A percentile compares a stretch with the other conserved stretches of the same genome.
Evolutionary conservation across 2,888 invertebrate genomes (phyloP).

Genomic region (Pachydiplax longipennis): DNA sequence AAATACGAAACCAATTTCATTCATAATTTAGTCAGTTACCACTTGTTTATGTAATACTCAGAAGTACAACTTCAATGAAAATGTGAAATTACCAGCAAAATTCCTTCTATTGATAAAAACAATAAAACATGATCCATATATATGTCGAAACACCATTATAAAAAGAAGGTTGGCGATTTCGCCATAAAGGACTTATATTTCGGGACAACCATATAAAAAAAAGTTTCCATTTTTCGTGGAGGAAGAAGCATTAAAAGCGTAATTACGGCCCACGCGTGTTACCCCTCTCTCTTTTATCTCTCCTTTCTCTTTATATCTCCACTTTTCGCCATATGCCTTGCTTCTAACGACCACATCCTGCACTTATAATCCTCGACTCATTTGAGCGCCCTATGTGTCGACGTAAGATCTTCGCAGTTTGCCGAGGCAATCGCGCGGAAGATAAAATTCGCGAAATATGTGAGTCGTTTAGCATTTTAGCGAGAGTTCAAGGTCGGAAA

Average conservation of each 20-base stretch:
- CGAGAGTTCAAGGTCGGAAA: background rate
- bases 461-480: background rate
- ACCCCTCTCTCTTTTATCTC: background rate
- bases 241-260: background rate
- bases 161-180: too few relatives aligned
- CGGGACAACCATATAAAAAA: background rate
- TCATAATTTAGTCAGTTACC: too few relatives aligned
- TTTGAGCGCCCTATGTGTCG: too few relatives aligned
- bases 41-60: too few relatives aligned
- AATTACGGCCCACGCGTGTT: background rate
- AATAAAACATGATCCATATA: too few relatives aligned
- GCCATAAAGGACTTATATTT: too few relatives aligned
- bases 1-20: too few relatives aligned
- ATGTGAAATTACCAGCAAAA: too few relatives aligned
- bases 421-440: background rate
- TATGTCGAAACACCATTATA: too few relatives aligned
- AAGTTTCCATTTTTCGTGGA: too few relatives aligned
- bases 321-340: background rate
- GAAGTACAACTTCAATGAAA: too few relatives aligned
- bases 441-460: background rate
- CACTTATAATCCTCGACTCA: background rate
- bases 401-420: background rate
- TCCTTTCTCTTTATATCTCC: background rate
- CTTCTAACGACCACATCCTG: background rate
- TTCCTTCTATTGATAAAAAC: too few relatives aligned